phyloP scores from a whole-genome alignment of 2,888 invertebrate genomes.

The Strigamia crassipes region DNA sequence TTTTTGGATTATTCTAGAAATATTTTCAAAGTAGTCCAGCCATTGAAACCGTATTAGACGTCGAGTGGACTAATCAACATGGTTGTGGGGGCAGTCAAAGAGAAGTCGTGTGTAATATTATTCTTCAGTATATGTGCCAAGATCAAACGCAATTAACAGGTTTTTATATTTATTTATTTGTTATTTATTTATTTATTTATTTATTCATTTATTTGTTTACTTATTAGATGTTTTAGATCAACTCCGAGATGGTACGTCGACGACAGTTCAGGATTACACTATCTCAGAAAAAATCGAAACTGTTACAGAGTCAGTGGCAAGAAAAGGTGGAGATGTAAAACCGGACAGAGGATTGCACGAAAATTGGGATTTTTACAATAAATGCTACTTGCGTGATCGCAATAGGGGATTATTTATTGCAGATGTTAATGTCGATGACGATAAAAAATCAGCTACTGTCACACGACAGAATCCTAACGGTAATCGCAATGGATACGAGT shows the following conservation, averaged over 20 bases:
- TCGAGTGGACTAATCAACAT: conserved; percentile 44
- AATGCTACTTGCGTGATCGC: not conserved
- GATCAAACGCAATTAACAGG: conserved; percentile 34
- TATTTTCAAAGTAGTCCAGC: conserved; percentile 33
- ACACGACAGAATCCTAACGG: conserved; percentile 59
- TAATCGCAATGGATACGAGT: conserved; percentile 58
- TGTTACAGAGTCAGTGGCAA: not conserved
- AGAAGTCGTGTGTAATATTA: conserved; percentile 19
- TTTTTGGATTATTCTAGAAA: conserved; percentile 9
- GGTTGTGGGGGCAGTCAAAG: not conserved
- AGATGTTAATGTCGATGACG: not conserved
- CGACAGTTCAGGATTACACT: conserved; percentile 11
- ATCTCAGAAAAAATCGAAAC: not conserved
- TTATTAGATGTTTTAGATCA: conserved; percentile 1
- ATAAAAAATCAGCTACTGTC: conserved; percentile 53
- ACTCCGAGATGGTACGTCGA: conserved; percentile 36
- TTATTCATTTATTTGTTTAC: not conserved
- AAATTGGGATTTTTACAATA: conserved; percentile 19
- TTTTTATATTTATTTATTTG: not conserved
- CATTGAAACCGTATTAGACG: not conserved
- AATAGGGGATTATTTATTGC: conserved; percentile 35
- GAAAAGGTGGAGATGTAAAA: not conserved
- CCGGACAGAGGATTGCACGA: conserved; percentile 26
- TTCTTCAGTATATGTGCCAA: conserved; percentile 45
- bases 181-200: not conserved